phyloP scores from a whole-genome alignment of 2,797 vertebrate genomes.

The Pseudomugil gertrudae region DNA sequence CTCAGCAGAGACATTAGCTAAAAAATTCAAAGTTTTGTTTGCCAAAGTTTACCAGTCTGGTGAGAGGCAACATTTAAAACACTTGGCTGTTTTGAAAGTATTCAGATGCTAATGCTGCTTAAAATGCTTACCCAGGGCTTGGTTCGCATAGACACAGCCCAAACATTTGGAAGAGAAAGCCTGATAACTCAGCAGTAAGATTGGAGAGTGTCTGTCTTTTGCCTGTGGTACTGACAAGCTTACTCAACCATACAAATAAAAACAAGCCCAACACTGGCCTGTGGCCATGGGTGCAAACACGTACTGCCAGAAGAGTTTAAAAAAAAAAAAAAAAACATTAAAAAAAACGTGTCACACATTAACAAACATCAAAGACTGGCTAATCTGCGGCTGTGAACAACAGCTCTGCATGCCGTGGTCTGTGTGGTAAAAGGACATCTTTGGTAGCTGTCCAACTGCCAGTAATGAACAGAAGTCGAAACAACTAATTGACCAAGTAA shows the following conservation, averaged over 20 bases:
- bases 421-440: not conserved
- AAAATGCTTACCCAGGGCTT: conserved; percentile 38
- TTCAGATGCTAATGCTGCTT: conserved; percentile 27
- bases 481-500: not conserved
- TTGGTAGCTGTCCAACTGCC: conserved; percentile 11
- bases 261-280: conserved; percentile 39
- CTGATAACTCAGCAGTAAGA: conserved; percentile 23
- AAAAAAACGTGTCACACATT: conserved; percentile 52
- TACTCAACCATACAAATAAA: conserved; percentile 46
- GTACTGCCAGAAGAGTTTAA: conserved; percentile 30
- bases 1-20: conserved; percentile 43
- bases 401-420: conserved; percentile 7
- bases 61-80: conserved; percentile 30
- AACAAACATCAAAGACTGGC: conserved; percentile 45
- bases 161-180: conserved; percentile 24
- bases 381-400: conserved; percentile 43
- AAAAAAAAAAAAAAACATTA: conserved; percentile 35
- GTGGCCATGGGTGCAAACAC: conserved; percentile 34
- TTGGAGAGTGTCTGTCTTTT: conserved; percentile 17
- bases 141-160: conserved; percentile 29
- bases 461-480: conserved; percentile 5
- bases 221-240: conserved; percentile 32
- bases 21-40: conserved; percentile 16
- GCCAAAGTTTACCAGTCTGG: conserved; percentile 14
- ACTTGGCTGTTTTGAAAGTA: conserved; percentile 18